Evolutionary conservation across 2,797 vertebrate genomes (phyloP), one percentile per base, ranked within the genome.

Genomic region (Galagoides demidoff): DNA sequence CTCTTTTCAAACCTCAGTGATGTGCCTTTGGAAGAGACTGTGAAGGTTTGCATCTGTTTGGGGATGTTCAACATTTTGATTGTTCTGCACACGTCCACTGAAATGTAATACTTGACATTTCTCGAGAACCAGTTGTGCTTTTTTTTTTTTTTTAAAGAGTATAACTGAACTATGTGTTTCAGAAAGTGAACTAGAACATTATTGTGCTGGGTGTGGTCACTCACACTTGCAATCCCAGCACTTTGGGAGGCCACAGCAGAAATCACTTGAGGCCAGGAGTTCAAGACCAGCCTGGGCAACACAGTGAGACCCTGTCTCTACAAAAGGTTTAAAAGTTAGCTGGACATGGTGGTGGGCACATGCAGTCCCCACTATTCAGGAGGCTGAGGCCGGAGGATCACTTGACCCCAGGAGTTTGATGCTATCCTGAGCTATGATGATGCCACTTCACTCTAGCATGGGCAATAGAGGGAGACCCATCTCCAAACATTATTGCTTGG

Each of bases 31-130:
- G 63, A 94, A 89, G 91, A 94, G 66, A 71, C 86, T 19, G 88
- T 74, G 92, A 95, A 95, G 95, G 86, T 92, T 84, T 89, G 79
- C 59, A 70, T 94, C 96, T 94, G 61, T 87, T 83, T 93, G 88
- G 78, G 74, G 93, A 92, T 77, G 70, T 52, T 91, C 90, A 85
- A 37, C 92, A 57, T 94, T 96, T 94, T 94, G 89, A 93, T 92
- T 91, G 71, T 87, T 96, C 95, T 52, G 74, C n/a, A 63, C 90
- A 74, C 4, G 11, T 95, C 86, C 2, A 14, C 86, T 23, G 74
- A 97, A 95, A 96, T 95, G 95, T 90, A 92, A 88, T 93, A 86
- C 89, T 97, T 98, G 96, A 97, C 95, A 96, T 98, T 98, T 97
- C 97, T 96, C 20, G 0, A 93, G 74, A 92, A 85, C 52, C 61